A percentile compares a stretch with the other conserved stretches of the same genome.
Conservation (phyloP, 2,797 vertebrate species). For the Amazona finschi region DNA sequence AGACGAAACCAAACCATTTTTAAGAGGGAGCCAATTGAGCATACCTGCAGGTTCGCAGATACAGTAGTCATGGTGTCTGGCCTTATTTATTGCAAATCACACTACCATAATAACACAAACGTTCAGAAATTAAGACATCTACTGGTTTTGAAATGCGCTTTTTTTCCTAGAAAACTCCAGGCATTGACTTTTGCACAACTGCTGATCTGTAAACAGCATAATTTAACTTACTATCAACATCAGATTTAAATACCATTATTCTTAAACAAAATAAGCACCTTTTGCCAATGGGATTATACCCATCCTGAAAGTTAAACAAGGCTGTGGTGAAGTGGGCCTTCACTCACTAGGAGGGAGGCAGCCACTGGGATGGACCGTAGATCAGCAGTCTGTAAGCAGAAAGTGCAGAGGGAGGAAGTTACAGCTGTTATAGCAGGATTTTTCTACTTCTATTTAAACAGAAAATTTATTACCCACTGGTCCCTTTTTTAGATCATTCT, state of each 20-base stretch:
- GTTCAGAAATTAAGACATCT: neutral
- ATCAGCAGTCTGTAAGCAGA: neutral
- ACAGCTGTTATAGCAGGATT: neutral
- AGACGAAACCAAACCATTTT: neutral
- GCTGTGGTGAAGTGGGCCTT: neutral
- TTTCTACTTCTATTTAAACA: neutral
- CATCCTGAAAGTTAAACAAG: neutral
- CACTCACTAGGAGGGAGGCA: neutral
- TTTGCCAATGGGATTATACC: neutral
- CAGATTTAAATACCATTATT: neutral
- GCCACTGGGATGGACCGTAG: rapidly evolving
- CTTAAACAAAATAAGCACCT: neutral
- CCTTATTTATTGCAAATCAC: neutral
- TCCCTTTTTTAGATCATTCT: neutral
- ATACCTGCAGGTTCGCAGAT: neutral
- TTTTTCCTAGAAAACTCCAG: neutral
- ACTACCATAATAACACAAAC: neutral
- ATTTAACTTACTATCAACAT: neutral
- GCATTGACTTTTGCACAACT: neutral
- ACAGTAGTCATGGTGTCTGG: rapidly evolving
- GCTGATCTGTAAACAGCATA: neutral
- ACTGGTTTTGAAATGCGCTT: neutral
- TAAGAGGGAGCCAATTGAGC: neutral
- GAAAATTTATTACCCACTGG: neutral
- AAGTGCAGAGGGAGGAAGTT: neutral